Conservation (phyloP, 92 coral and sea anemone genomes). For the Galaxea fascicularis region DNA sequence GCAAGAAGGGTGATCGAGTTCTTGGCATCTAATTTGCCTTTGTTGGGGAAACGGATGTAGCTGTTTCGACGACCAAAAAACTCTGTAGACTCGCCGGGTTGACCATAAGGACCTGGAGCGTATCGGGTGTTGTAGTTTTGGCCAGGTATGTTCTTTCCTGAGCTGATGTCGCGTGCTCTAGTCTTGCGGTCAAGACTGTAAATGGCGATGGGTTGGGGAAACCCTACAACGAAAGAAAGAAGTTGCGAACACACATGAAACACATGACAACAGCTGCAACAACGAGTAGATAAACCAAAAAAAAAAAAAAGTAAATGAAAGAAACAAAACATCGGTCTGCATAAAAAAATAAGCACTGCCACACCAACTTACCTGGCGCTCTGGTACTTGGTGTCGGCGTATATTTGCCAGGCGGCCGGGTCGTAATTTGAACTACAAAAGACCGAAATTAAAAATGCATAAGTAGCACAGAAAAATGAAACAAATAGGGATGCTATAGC, state of each 20-base stretch:
- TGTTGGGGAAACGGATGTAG: slow-evolving; percentile 81
- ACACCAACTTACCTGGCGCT: slow-evolving; percentile 50
- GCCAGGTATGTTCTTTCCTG: slow-evolving; percentile 75
- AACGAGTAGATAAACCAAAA: neutral
- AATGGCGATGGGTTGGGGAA: slow-evolving; percentile 79
- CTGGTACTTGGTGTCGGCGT: slow-evolving; percentile 44
- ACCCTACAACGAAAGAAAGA: slow-evolving; percentile 48
- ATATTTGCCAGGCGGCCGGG: slow-evolving; percentile 54
- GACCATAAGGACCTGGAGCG: slow-evolving; percentile 78
- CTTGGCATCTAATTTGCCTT: slow-evolving; percentile 70
- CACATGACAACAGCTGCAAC: neutral
- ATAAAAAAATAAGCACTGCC: neutral
- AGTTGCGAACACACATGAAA: neutral
- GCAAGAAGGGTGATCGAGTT: slow-evolving; percentile 78
- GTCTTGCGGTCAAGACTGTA: slow-evolving; percentile 73
- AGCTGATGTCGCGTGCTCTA: slow-evolving; percentile 78
- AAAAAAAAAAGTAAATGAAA: no score
- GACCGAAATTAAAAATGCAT: no score
- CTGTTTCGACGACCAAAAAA: slow-evolving; percentile 76
- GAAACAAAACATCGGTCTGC: neutral
- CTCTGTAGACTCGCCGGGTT: slow-evolving; percentile 77
- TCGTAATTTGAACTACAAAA: slow-evolving; percentile 46
- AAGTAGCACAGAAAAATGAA: neutral
- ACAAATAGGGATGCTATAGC: neutral
- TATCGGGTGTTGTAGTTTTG: slow-evolving; percentile 65